Evolutionary conservation across 2,113 vertebrate species (phyloP).

Genomic region (Salvator merianae): DNA sequence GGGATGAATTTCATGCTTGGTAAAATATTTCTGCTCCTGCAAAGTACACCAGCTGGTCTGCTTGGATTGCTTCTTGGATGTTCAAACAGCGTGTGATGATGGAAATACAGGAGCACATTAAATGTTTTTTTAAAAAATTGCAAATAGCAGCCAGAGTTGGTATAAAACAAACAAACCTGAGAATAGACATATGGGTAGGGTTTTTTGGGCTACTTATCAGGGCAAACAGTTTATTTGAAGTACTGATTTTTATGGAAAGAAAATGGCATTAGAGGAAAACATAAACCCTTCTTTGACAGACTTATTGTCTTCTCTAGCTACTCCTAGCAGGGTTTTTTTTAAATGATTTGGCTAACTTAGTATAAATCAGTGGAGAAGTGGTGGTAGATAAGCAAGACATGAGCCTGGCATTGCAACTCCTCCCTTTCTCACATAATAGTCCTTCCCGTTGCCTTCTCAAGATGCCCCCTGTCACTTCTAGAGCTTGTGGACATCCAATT

Average conservation of each 20-base stretch:
- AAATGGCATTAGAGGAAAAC: background rate
- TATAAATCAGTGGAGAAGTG: background rate
- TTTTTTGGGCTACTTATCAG: too few species aligned
- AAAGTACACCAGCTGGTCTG: background rate
- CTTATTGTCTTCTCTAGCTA: too few species aligned
- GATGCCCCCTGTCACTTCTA: background rate
- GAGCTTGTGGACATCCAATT: background rate
- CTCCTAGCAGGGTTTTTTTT: too few species aligned
- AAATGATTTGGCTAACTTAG: too few species aligned
- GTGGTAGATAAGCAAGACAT: background rate
- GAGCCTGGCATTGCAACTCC: too few species aligned
- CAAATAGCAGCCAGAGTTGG: background rate
- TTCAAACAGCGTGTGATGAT: background rate
- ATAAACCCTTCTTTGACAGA: background rate
- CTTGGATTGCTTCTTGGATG: background rate
- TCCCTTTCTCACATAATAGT: too few species aligned
- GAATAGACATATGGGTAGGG: background rate
- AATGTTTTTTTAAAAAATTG: background rate
- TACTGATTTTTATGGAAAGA: background rate
- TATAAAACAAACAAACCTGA: background rate
- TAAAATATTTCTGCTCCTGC: background rate
- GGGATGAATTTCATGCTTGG: background rate
- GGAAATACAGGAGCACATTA: background rate
- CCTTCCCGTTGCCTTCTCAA: rapidly evolving
- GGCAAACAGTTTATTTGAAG: too few species aligned